A percentile compares a stretch with the other conserved stretches of the same genome.
Evolutionary conservation across 1,140 invertebrate species (phyloP).

Genomic region (Lanistes nyassanus): DNA sequence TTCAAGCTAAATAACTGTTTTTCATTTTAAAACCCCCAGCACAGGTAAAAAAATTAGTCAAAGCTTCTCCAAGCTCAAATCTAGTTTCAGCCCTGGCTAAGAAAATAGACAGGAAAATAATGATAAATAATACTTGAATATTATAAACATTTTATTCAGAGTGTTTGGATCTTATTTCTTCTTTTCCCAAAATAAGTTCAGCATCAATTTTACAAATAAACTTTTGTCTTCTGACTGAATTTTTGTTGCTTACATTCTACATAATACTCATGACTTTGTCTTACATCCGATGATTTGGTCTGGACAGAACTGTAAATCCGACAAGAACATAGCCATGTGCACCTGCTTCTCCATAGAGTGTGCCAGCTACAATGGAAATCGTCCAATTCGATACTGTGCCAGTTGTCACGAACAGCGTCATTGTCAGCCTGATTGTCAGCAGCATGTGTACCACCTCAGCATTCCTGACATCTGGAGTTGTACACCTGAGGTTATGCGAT

Average conservation of each 20-base stretch:
- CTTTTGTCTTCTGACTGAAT: background rate
- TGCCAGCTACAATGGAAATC: constrained; percentile 93
- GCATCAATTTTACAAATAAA: background rate
- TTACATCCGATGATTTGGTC: background rate
- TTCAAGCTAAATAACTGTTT: too few species aligned
- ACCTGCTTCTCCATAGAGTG: constrained; percentile 98
- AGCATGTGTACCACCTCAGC: constrained; percentile 87
- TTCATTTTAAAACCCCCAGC: too few species aligned
- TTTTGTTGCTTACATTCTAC: background rate
- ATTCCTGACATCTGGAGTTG: constrained; percentile 84
- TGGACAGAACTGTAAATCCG: constrained; percentile 87
- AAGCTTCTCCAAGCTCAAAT: too few species aligned
- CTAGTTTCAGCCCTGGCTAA: too few species aligned
- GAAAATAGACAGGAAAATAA: too few species aligned
- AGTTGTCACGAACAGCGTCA: constrained; percentile 77
- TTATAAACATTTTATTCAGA: too few species aligned
- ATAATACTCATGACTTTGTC: background rate
- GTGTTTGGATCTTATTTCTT: too few species aligned
- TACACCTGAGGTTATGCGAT: constrained; percentile 88
- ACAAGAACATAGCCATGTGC: constrained; percentile 92
- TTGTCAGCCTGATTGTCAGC: constrained; percentile 83
- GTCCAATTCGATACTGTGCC: constrained; percentile 91
- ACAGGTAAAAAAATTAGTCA: too few species aligned
- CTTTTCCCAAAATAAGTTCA: too few species aligned
- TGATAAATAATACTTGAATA: too few species aligned